Conservation (phyloP, 2,113 vertebrate species). For the Junco hyemalis region DNA sequence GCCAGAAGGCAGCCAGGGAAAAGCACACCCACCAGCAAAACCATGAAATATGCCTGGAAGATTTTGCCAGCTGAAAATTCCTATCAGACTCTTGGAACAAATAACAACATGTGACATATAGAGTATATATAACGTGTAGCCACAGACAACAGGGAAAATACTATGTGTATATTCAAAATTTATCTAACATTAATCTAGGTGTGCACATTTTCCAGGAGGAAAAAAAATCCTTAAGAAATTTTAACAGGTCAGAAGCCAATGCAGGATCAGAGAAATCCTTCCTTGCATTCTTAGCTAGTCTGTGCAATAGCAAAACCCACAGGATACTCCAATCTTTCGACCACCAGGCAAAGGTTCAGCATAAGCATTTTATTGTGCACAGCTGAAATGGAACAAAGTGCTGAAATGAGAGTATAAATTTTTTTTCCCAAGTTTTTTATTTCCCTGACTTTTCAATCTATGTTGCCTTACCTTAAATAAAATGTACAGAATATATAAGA, state of each 20-base stretch:
- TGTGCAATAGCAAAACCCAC: background rate
- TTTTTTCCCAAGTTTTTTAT: background rate
- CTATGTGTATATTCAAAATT: background rate
- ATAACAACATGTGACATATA: background rate
- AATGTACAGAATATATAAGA: slow-evolving; percentile 94
- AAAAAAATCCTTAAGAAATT: background rate
- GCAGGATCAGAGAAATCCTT: background rate
- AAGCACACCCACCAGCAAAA: background rate
- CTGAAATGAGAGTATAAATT: background rate
- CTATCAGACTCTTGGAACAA: background rate
- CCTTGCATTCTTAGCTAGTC: background rate
- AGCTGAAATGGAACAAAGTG: background rate
- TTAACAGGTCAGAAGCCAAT: background rate
- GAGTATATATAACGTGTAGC: background rate
- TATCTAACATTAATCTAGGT: background rate
- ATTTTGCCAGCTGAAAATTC: background rate
- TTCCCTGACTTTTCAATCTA: background rate
- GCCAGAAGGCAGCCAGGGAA: background rate
- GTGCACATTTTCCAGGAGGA: background rate
- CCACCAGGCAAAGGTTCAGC: background rate
- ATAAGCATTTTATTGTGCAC: background rate
- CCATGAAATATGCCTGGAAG: background rate
- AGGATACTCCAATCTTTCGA: background rate
- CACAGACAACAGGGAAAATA: background rate
- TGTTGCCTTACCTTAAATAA: slow-evolving; percentile 87